Evolutionary conservation across 1,140 invertebrate genomes (phyloP), one percentile per base, ranked within the genome.

Genomic region (Lucilia sericata): DNA sequence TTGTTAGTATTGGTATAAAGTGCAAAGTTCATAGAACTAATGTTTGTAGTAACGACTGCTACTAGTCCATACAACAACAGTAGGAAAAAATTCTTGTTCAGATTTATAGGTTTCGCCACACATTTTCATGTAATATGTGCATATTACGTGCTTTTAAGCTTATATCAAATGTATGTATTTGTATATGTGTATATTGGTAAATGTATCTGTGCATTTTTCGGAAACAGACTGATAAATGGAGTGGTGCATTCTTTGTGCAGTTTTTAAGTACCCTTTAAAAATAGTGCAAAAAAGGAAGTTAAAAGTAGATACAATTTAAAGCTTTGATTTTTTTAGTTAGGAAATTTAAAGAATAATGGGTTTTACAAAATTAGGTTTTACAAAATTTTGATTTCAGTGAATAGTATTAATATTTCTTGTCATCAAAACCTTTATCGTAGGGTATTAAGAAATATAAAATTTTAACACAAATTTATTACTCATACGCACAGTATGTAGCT

Each of bases 21-120:
- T 55, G 51, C 17, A 55, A 60, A 70, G 60, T 70, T 70, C 19
- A 70, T 70, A 21, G 60, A 70, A 60, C 51, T 60, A 60, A 17
- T 14, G 51, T 60, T 60, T 12, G 65, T 21, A 21, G 65, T 21
- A 21, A 8, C n/a, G 9, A n/a, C 19, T 70, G 60, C 4, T 49
- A 49, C 13, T 49, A 30, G 12, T 55, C 13, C 3, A 12, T 55
- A 12, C 5, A 70, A n/a, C 10, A 70, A 70, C n/a, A 25, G 19
- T 25, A 70, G 8, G 7, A 70, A 70, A 21, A 21, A 70, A 70
- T 10, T 7, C 21, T 10, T 14, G 3, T 17, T n/a, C 65, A 70
- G 65, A 70, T 70, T 70, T 70, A 70, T 70, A 70, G 65, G 65
- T 70, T 70, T 70, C 65, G 65, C 65, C 65, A 70, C 65, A 70